Conservation (phyloP, 1,140 invertebrate species). For the Eulimnadia texana region DNA sequence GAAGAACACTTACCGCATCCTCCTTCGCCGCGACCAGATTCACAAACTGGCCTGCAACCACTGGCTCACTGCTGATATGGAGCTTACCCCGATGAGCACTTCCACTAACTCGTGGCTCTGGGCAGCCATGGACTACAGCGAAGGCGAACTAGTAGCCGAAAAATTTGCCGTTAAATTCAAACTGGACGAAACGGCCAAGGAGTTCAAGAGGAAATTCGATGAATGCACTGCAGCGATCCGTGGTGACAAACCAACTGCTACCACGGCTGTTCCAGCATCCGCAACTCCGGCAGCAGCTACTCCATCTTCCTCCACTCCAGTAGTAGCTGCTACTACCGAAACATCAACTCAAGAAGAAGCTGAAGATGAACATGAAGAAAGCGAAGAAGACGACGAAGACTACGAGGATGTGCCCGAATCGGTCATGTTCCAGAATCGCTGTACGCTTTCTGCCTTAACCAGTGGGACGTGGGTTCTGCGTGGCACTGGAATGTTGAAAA, state of each 20-base stretch:
- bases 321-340: neutral
- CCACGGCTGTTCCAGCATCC: neutral
- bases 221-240: no score
- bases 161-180: slow-evolving; percentile 59
- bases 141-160: slow-evolving; percentile 47
- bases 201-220: slow-evolving; percentile 32
- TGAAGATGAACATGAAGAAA: slow-evolving; percentile 16
- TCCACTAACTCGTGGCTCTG: slow-evolving; percentile 52
- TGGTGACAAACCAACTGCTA: no score
- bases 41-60: slow-evolving; percentile 66
- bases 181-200: slow-evolving; percentile 35
- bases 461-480: slow-evolving; percentile 24
- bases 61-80: slow-evolving; percentile 41
- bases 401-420: slow-evolving; percentile 28
- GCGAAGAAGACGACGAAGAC: slow-evolving; percentile 24
- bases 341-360: slow-evolving; percentile 10
- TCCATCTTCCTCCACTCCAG: no score
- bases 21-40: slow-evolving; percentile 61
- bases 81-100: slow-evolving; percentile 43
- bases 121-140: slow-evolving; percentile 56
- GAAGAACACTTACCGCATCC: slow-evolving; percentile 44
- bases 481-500: slow-evolving; percentile 32
- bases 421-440: slow-evolving; percentile 31
- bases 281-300: no score
- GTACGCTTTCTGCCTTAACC: slow-evolving; percentile 22